phyloP scores from a whole-genome alignment of 2,888 invertebrate genomes.

The Hofmannophila pseudospretella region DNA sequence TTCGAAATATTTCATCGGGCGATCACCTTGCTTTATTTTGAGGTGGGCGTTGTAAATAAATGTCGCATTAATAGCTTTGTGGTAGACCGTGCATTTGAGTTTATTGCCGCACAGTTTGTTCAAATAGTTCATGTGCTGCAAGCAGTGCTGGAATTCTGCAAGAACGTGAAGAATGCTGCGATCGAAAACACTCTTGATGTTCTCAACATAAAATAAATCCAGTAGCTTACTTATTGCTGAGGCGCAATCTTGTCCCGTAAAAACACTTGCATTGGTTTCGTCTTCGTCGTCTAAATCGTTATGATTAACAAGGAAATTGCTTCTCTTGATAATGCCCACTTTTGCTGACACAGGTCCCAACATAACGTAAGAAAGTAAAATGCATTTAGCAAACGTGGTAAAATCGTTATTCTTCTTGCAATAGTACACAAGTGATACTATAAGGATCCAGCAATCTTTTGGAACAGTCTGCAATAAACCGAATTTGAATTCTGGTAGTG shows the following conservation, averaged over 20 bases:
- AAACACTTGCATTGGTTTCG: not conserved
- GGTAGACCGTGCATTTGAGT: conserved; percentile 21
- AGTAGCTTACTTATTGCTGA: conserved; percentile 14
- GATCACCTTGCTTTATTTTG: conserved; percentile 10
- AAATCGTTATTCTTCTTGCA: conserved; percentile 20
- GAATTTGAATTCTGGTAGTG: conserved; percentile 15
- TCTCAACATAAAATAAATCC: conserved; percentile 16
- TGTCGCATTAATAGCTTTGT: conserved; percentile 26
- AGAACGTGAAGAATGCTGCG: conserved; percentile 25
- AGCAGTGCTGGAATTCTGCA: conserved; percentile 36
- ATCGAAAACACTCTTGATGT: conserved; percentile 14
- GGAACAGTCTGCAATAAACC: conserved; percentile 9
- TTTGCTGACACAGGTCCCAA: conserved; percentile 18
- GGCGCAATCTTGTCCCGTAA: conserved; percentile 12
- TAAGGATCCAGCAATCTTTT: conserved; percentile 16
- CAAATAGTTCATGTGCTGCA: conserved; percentile 37
- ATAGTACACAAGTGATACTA: conserved; percentile 27
- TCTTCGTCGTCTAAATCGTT: conserved; percentile 1
- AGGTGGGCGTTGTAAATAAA: conserved; percentile 29
- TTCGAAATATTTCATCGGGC: conserved; percentile 14
- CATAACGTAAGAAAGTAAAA: conserved; percentile 23
- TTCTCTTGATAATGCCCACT: conserved; percentile 18
- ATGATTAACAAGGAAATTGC: conserved; percentile 11
- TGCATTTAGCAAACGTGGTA: conserved; percentile 20
- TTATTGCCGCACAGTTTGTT: conserved; percentile 27